Percentiles rank a stretch among this genome's conserved stretches.
phyloP scores from a whole-genome alignment of 2,888 invertebrate genomes.

The Timema podura region DNA sequence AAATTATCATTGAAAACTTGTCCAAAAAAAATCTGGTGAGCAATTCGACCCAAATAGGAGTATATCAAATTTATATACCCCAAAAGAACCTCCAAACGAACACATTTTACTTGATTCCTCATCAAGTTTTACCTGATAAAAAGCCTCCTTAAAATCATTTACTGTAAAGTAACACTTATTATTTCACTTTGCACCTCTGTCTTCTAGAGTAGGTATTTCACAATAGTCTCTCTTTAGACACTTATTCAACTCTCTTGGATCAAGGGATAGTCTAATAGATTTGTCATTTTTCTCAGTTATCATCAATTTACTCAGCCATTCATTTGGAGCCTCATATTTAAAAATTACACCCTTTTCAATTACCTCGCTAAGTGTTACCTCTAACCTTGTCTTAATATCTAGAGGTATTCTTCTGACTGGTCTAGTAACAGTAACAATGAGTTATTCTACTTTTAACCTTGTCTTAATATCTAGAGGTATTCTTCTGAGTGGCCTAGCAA shows the following conservation, averaged over 20 bases:
- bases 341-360: too few species aligned
- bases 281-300: too few species aligned
- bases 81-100: neutral
- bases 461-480: too few species aligned
- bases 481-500: too few species aligned
- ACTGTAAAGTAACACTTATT: neutral
- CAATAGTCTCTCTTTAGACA: neutral
- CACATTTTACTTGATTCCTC: neutral
- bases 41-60: neutral
- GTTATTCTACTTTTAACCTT: too few species aligned
- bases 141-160: neutral
- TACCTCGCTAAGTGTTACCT: too few species aligned
- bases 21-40: neutral
- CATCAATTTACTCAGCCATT: too few species aligned
- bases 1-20: neutral
- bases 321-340: too few species aligned
- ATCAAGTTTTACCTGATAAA: conserved; percentile 1
- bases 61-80: neutral
- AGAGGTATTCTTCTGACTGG: too few species aligned
- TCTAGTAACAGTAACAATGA: too few species aligned
- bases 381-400: too few species aligned
- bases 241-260: neutral
- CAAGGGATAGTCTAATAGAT: too few species aligned
- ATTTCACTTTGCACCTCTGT: neutral
- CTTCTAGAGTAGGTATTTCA: neutral